Percentiles rank a stretch among this genome's conserved stretches.
Evolutionary conservation across 1,140 invertebrate genomes (phyloP).

Genomic region (Carcinoscorpius rotundicauda): DNA sequence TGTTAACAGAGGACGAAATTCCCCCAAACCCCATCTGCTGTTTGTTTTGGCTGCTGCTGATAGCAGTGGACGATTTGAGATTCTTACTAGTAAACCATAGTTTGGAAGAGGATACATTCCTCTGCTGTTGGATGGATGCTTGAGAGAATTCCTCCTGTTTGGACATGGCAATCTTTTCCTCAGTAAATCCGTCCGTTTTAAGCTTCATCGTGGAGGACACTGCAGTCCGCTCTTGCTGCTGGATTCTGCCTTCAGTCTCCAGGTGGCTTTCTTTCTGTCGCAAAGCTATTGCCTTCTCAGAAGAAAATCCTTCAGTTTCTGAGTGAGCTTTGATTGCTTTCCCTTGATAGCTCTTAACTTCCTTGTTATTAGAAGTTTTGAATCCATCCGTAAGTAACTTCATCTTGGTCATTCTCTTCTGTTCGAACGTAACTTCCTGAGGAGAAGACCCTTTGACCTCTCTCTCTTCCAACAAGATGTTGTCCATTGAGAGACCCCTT

Average conservation of each 20-base stretch:
- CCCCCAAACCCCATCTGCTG: slow-evolving; percentile 14
- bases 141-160: slow-evolving; percentile 64
- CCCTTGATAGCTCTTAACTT: slow-evolving; percentile 60
- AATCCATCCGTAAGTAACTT: slow-evolving; percentile 58
- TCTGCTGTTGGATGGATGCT: slow-evolving; percentile 41
- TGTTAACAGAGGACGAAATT: slow-evolving; percentile 9
- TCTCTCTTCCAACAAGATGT: background rate
- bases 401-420: slow-evolving; percentile 49
- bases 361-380: slow-evolving; percentile 63
- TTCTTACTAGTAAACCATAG: slow-evolving; percentile 58
- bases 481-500: too few relatives aligned
- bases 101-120: slow-evolving; percentile 54
- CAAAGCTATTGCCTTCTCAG: slow-evolving; percentile 54
- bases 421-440: slow-evolving; percentile 62
- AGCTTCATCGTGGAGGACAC: slow-evolving; percentile 63
- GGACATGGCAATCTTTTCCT: slow-evolving; percentile 69
- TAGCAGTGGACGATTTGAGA: slow-evolving; percentile 1
- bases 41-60: slow-evolving; percentile 33
- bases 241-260: slow-evolving; percentile 63
- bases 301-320: slow-evolving; percentile 58
- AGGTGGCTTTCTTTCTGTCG: slow-evolving; percentile 42
- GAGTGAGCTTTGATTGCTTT: slow-evolving; percentile 50
- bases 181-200: slow-evolving; percentile 68
- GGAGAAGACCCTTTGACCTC: slow-evolving; percentile 9
- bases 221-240: slow-evolving; percentile 68